Evolutionary conservation across 1,140 invertebrate species (phyloP).

Genomic region (Aphis gossypii): DNA sequence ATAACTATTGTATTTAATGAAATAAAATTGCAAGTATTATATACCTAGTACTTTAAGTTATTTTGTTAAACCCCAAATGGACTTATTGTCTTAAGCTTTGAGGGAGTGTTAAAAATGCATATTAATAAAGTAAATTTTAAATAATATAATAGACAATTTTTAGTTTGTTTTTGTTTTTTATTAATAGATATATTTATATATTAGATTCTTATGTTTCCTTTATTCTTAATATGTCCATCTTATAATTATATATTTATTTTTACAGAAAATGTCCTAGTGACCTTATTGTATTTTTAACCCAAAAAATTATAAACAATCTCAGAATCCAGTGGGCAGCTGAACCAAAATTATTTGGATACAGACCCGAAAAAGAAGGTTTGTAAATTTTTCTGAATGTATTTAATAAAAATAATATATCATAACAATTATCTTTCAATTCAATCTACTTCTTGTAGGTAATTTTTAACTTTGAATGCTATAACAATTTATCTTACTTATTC

Average conservation of each 20-base stretch:
- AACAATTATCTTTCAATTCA: not conserved
- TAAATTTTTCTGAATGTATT: not conserved
- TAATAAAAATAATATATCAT: not conserved
- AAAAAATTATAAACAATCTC: conserved; percentile 73
- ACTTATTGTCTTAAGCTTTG: too few relatives aligned
- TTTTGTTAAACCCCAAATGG: too few relatives aligned
- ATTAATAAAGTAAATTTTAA: too few relatives aligned
- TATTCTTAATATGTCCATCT: not conserved
- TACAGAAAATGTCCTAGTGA: conserved; percentile 74
- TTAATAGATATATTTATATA: not conserved
- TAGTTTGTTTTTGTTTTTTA: not conserved
- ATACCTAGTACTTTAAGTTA: too few relatives aligned
- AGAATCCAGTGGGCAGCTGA: conserved; percentile 70
- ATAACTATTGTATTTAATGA: too few relatives aligned
- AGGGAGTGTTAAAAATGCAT: too few relatives aligned
- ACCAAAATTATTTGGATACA: conserved; percentile 71
- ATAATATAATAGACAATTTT: not conserved
- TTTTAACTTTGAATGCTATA: not conserved
- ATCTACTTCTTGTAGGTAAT: not conserved
- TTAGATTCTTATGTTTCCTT: not conserved
- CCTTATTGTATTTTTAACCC: conserved; percentile 71
- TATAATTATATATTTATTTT: conserved; percentile 62
- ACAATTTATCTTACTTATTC: not conserved
- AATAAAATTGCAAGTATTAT: too few relatives aligned
- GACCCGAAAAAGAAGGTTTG: conserved; percentile 68